These are phyloP conservation scores for Phrynosoma platyrhinos DNA, from an alignment of 2,113 vertebrate genomes.

Conservation along the genomic window DNA sequence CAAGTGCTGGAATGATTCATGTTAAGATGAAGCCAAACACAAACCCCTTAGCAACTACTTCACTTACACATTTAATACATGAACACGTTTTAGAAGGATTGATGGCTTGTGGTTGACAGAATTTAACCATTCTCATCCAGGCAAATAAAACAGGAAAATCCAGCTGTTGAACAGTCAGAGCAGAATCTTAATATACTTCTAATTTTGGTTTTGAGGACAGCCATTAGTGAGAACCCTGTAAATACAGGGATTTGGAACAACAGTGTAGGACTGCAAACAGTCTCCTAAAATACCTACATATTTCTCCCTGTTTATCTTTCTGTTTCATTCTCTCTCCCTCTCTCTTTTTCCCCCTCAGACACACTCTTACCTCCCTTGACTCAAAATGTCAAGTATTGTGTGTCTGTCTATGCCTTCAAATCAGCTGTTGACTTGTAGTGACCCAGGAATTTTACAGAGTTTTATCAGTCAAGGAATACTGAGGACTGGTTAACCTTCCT, in stretches of 20 bases:
- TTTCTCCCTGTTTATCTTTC: no score
- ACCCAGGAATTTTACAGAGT: no score
- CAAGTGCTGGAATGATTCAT: constrained; percentile 34
- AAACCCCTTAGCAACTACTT: constrained; percentile 31
- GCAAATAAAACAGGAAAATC: constrained; percentile 21
- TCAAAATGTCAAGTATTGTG: no score
- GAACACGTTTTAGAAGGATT: not conserved
- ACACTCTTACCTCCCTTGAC: no score
- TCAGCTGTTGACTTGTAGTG: no score
- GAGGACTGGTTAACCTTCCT: no score
- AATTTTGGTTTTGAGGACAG: not conserved
- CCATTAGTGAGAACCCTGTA: not conserved
- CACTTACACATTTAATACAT: not conserved
- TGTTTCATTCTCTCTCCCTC: no score
- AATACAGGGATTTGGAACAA: not conserved
- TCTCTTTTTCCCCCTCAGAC: no score
- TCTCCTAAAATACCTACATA: no score
- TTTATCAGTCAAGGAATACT: no score
- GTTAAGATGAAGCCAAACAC: constrained; percentile 9
- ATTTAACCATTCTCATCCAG: constrained; percentile 4
- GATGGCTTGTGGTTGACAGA: constrained; percentile 12
- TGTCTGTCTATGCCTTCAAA: no score
- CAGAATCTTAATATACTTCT: not conserved
- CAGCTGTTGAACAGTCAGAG: not conserved
- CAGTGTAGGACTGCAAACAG: not conserved